These are phyloP conservation scores for Ophion obscuratus DNA, from an alignment of 2,888 invertebrate species.

Conservation along the genomic window DNA sequence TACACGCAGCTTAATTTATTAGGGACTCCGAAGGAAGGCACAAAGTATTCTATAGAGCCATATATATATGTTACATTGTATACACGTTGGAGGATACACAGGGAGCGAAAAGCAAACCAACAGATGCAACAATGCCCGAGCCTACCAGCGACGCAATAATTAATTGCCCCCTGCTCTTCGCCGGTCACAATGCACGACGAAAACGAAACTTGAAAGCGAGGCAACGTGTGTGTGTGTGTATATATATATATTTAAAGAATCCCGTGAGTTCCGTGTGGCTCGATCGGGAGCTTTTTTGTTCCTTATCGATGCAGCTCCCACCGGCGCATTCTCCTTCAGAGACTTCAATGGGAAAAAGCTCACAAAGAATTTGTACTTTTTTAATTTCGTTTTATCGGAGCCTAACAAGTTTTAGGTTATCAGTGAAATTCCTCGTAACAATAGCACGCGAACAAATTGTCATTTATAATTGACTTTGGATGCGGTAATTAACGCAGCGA, in stretches of 20 bases:
- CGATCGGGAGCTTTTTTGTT: conserved; percentile 50
- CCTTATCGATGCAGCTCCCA: conserved; percentile 55
- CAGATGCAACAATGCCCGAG: conserved; percentile 78
- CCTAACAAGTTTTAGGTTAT: conserved; percentile 35
- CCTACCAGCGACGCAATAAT: conserved; percentile 80
- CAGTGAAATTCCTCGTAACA: conserved; percentile 50
- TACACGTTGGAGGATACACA: conserved; percentile 48
- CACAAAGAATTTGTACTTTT: conserved; percentile 11
- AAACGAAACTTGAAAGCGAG: conserved; percentile 33
- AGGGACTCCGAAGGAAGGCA: conserved; percentile 65
- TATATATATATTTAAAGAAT: conserved; percentile 55
- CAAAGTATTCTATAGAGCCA: conserved; percentile 58
- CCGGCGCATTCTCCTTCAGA: conserved; percentile 39
- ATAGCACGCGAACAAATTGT: conserved; percentile 46
- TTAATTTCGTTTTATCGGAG: conserved; percentile 1
- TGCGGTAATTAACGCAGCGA: conserved; percentile 37
- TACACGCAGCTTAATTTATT: conserved; percentile 72
- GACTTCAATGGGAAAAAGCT: conserved; percentile 39
- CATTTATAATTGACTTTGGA: conserved; percentile 23
- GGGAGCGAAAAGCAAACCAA: conserved; percentile 64
- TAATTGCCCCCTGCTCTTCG: conserved; percentile 78
- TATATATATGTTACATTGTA: conserved; percentile 29
- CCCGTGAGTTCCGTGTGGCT: conserved; percentile 57
- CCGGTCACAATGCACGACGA: conserved; percentile 75
- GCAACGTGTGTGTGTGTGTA: neutral